A percentile compares a stretch with the other conserved stretches of the same genome.
Conservation (phyloP, 2,888 invertebrate genomes). For the Meteorus colon region DNA sequence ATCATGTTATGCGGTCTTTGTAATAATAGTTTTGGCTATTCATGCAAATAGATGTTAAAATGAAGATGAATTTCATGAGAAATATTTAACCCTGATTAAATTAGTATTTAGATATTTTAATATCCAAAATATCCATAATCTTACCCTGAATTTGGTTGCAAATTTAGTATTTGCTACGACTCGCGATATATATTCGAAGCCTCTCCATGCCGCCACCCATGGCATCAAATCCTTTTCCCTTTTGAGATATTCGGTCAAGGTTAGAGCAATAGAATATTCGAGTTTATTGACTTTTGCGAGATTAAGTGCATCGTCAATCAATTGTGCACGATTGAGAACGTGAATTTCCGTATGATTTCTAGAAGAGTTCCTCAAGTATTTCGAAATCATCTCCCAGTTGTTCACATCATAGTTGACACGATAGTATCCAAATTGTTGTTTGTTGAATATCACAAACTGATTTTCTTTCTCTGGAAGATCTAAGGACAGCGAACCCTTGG, state of each 20-base stretch:
- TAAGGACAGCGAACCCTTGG: slow-evolving; percentile 61
- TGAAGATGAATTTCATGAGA: too few relatives aligned
- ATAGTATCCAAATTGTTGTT: slow-evolving; percentile 66
- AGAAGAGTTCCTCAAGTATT: slow-evolving; percentile 50
- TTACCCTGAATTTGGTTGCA: slow-evolving; percentile 73
- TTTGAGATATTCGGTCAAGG: slow-evolving; percentile 76
- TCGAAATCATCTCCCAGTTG: slow-evolving; percentile 67
- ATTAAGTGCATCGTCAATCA: slow-evolving; percentile 75
- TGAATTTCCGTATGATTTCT: slow-evolving; percentile 62
- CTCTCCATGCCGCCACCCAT: slow-evolving; percentile 79
- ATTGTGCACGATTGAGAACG: slow-evolving; percentile 74
- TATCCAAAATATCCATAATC: too few relatives aligned
- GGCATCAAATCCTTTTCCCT: slow-evolving; percentile 80
- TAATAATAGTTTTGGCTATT: neutral
- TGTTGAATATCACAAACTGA: slow-evolving; percentile 49
- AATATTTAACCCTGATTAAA: too few relatives aligned
- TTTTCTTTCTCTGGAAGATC: slow-evolving; percentile 61
- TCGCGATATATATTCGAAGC: slow-evolving; percentile 70
- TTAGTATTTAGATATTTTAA: too few relatives aligned
- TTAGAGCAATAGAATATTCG: slow-evolving; percentile 71
- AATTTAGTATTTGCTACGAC: slow-evolving; percentile 74
- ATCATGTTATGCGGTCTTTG: neutral
- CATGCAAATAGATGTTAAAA: too few relatives aligned
- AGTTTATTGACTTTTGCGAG: slow-evolving; percentile 73
- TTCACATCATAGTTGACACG: slow-evolving; percentile 70